Evolutionary conservation across 1,140 invertebrate genomes (phyloP).

Genomic region (Dysdera silvatica): DNA sequence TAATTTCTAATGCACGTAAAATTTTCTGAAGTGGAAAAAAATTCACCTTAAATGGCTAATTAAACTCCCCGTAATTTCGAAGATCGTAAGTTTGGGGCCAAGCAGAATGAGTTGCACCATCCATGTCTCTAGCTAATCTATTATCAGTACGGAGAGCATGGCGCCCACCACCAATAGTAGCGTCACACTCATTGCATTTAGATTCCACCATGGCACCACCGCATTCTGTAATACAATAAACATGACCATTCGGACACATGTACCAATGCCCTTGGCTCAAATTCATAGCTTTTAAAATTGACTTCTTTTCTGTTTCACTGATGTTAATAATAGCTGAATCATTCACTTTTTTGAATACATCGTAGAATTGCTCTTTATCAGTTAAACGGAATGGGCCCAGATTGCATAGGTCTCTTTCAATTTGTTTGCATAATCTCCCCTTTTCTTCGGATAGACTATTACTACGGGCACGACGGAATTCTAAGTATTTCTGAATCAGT

Average conservation of each 20-base stretch:
- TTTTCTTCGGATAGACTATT: background rate
- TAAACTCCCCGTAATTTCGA: too few relatives aligned
- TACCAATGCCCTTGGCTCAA: slow-evolving; percentile 60
- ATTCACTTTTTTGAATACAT: background rate
- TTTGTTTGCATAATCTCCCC: background rate
- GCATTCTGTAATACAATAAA: slow-evolving; percentile 61
- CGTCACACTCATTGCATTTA: slow-evolving; percentile 57
- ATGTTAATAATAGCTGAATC: slow-evolving; percentile 36
- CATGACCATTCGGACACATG: slow-evolving; percentile 64
- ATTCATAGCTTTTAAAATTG: slow-evolving; percentile 56
- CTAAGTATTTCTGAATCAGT: background rate
- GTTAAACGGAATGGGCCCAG: slow-evolving; percentile 4
- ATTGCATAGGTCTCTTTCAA: too few relatives aligned
- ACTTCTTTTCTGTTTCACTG: slow-evolving; percentile 49
- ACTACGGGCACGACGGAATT: background rate
- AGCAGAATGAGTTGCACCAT: slow-evolving; percentile 39
- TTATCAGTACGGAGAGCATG: slow-evolving; percentile 52
- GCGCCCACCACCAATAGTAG: slow-evolving; percentile 53
- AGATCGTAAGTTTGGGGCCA: too few relatives aligned
- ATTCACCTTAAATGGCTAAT: too few relatives aligned
- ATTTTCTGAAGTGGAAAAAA: too few relatives aligned
- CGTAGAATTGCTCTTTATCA: background rate
- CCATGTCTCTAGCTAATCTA: slow-evolving; percentile 47
- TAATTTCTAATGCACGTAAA: too few relatives aligned
- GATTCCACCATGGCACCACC: slow-evolving; percentile 56